Percentiles rank a stretch among this genome's conserved stretches.
These are phyloP conservation scores for Peromyscus polionotus DNA, from an alignment of 2,113 vertebrate species.

Conservation along the genomic window DNA sequence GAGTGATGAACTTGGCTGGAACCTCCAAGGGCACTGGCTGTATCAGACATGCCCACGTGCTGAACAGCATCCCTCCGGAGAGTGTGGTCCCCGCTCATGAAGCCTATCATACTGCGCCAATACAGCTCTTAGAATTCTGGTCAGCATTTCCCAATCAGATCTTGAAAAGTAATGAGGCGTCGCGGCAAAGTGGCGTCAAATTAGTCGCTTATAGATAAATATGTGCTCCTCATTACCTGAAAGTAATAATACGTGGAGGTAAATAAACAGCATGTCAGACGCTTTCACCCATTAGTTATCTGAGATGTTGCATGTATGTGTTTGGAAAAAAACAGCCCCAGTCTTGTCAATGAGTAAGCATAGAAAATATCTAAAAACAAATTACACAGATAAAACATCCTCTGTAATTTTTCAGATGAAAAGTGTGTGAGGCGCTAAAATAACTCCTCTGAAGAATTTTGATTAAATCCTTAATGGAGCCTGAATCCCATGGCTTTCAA, in stretches of 20 bases:
- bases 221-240: slow-evolving; percentile 92
- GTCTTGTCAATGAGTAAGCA: neutral
- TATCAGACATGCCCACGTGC: slow-evolving; percentile 82
- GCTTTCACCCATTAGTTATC: slow-evolving; percentile 79
- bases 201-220: slow-evolving; percentile 95
- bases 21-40: neutral
- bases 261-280: slow-evolving; percentile 83
- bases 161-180: slow-evolving; percentile 90
- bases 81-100: slow-evolving; percentile 88
- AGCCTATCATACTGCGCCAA: slow-evolving; percentile 91
- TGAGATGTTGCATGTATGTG: neutral
- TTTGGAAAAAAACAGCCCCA: neutral
- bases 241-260: slow-evolving; percentile 82
- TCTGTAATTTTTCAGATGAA: neutral
- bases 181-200: slow-evolving; percentile 95
- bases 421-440: neutral
- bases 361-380: slow-evolving; percentile 27
- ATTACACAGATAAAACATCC: neutral
- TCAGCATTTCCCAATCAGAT: slow-evolving; percentile 94
- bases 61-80: slow-evolving; percentile 89
- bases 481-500: neutral
- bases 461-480: neutral
- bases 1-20: slow-evolving; percentile 61
- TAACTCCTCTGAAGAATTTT: neutral
- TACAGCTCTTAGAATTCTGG: slow-evolving; percentile 92